These are phyloP conservation scores for Amphimallon solstitiale DNA, from an alignment of 2,888 invertebrate genomes.

Conservation along the genomic window DNA sequence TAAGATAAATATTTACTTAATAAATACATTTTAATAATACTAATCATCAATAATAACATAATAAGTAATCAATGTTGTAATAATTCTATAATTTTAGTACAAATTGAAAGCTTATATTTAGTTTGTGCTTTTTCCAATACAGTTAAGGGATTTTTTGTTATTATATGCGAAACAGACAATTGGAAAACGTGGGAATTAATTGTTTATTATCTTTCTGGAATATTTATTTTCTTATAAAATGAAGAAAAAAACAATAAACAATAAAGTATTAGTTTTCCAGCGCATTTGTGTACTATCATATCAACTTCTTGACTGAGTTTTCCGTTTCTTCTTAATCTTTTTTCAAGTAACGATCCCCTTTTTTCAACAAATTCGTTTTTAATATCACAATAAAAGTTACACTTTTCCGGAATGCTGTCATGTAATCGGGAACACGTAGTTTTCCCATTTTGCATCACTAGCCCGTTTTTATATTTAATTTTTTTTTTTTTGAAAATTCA, in stretches of 20 bases:
- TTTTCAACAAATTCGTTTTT: conserved; percentile 54
- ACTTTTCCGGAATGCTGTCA: conserved; percentile 31
- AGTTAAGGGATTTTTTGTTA: conserved; percentile 18
- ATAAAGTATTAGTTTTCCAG: conserved; percentile 28
- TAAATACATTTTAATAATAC: conserved; percentile 17
- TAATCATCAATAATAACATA: background rate
- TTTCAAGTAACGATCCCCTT: conserved; percentile 25
- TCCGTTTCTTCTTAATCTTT: conserved; percentile 3
- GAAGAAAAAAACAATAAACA: conserved; percentile 28
- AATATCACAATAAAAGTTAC: conserved; percentile 54
- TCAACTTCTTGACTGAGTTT: background rate
- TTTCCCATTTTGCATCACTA: conserved; percentile 25
- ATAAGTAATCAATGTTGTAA: conserved; percentile 11
- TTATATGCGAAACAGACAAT: conserved; percentile 16
- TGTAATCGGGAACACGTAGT: background rate
- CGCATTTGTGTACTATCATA: background rate
- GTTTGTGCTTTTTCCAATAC: conserved; percentile 56
- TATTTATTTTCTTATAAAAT: background rate
- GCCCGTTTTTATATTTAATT: conserved; percentile 28
- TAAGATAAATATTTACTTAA: conserved; percentile 38
- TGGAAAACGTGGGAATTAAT: conserved; percentile 23
- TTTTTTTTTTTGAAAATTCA: conserved; percentile 36
- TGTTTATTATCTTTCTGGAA: conserved; percentile 24
- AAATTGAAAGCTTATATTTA: conserved; percentile 56
- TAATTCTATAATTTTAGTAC: conserved; percentile 30